Percentiles rank a stretch among this genome's conserved stretches.
These are phyloP conservation scores for Siniperca knerii DNA, from an alignment of 2,113 vertebrate species.

Conservation along the genomic window DNA sequence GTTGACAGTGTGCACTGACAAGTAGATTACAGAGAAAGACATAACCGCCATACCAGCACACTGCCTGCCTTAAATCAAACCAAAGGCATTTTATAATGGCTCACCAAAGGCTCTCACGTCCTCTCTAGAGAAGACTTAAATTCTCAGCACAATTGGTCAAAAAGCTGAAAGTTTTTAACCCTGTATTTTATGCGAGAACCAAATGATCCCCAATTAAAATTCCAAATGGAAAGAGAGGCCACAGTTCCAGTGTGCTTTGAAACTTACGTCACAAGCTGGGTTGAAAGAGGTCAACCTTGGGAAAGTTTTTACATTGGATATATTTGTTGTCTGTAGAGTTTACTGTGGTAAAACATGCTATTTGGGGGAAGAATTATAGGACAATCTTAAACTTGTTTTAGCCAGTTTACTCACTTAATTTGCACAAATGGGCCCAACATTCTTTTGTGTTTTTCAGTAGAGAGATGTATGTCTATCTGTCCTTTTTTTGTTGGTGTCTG, in stretches of 20 bases:
- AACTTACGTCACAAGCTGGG: slow-evolving; percentile 1
- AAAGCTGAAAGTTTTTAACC: neutral
- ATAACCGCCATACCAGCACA: slow-evolving; percentile 55
- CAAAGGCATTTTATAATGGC: slow-evolving; percentile 42
- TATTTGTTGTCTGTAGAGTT: slow-evolving; percentile 14
- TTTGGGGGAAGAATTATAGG: neutral
- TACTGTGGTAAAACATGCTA: neutral
- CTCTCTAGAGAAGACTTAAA: slow-evolving; percentile 13
- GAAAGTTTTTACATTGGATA: neutral
- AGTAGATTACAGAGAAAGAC: slow-evolving; percentile 73
- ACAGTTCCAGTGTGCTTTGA: slow-evolving; percentile 6
- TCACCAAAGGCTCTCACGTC: slow-evolving; percentile 29
- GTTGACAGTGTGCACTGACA: slow-evolving; percentile 67
- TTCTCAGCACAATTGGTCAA: slow-evolving; percentile 2
- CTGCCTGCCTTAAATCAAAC: slow-evolving; percentile 62
- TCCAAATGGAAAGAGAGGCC: slow-evolving; percentile 22
- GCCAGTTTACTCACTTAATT: neutral
- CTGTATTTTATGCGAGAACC: slow-evolving; percentile 4
- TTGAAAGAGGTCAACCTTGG: slow-evolving; percentile 6
- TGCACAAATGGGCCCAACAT: neutral
- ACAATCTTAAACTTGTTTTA: slow-evolving; percentile 1
- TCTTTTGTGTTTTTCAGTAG: neutral
- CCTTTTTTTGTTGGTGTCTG: neutral
- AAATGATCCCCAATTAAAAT: slow-evolving; percentile 28
- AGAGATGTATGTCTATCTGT: neutral